Evolutionary conservation across 2,113 vertebrate genomes (phyloP).

Genomic region (Smithornis capensis): DNA sequence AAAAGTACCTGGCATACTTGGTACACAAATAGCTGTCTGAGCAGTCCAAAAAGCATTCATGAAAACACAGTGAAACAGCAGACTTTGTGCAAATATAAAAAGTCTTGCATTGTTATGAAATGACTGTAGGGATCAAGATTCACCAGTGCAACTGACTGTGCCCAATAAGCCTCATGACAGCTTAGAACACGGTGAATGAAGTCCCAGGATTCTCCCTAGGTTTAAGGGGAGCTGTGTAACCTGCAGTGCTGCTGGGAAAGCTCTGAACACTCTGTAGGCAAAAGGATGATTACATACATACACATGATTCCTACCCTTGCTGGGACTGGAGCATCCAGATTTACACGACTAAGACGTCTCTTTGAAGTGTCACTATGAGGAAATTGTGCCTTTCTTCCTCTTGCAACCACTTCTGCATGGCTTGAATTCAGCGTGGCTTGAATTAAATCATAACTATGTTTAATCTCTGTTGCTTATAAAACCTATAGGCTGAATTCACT

Average conservation of each 20-base stretch:
- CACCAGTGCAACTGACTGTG: not conserved
- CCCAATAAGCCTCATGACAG: not conserved
- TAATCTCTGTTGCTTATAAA: not conserved
- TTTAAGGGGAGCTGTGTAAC: not conserved
- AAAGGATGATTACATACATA: not conserved
- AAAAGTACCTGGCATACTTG: not conserved
- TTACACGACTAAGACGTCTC: not conserved
- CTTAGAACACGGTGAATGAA: not conserved
- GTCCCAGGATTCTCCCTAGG: fast-evolving
- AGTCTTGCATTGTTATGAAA: not conserved
- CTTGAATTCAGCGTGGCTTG: not conserved
- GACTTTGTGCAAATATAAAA: not conserved
- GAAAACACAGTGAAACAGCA: not conserved
- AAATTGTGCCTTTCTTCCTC: not conserved
- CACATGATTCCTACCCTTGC: not conserved
- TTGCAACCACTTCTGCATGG: not conserved
- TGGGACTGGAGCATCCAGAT: slow-evolving; percentile 23
- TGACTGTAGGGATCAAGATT: not conserved
- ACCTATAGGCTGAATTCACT: not conserved
- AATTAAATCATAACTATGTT: not conserved
- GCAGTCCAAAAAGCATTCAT: not conserved
- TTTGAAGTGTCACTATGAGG: slow-evolving; percentile 33
- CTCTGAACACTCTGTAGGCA: not conserved
- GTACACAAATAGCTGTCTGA: not conserved
- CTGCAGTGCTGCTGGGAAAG: not conserved